Evolutionary conservation across 1,140 invertebrate genomes (phyloP).

Genomic region (Atta cephalotes): DNA sequence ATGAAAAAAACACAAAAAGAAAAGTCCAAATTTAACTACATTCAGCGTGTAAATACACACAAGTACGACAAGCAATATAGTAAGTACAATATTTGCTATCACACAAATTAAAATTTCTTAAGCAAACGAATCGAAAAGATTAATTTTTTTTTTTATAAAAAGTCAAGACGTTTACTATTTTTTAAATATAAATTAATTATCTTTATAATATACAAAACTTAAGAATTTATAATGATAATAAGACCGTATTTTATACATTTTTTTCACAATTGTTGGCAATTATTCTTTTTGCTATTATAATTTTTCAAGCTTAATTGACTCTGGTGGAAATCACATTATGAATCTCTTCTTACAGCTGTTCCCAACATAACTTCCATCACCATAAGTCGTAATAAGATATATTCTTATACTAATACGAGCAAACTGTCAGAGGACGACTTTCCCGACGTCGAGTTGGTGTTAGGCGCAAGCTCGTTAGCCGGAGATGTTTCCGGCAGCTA

Average conservation of each 20-base stretch:
- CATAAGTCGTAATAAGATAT: neutral
- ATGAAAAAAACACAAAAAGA: neutral
- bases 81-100: neutral
- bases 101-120: neutral
- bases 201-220: neutral
- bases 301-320: neutral
- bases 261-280: neutral
- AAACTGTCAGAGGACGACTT: constrained; percentile 76
- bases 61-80: neutral
- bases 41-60: neutral
- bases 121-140: neutral
- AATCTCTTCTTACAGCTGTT: constrained; percentile 30
- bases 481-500: constrained; percentile 91
- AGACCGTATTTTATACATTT: neutral
- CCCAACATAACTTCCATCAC: constrained; percentile 51
- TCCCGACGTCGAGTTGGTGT: constrained; percentile 93
- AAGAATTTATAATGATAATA: neutral
- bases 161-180: neutral
- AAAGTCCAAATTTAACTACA: neutral
- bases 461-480: constrained; percentile 90
- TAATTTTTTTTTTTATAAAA: neutral
- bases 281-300: neutral
- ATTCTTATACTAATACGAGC: no score
- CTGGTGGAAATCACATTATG: neutral
- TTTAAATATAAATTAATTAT: neutral